Evolutionary conservation across 2,797 vertebrate species (phyloP).

Genomic region (Parauchenoglanis punctatus): DNA sequence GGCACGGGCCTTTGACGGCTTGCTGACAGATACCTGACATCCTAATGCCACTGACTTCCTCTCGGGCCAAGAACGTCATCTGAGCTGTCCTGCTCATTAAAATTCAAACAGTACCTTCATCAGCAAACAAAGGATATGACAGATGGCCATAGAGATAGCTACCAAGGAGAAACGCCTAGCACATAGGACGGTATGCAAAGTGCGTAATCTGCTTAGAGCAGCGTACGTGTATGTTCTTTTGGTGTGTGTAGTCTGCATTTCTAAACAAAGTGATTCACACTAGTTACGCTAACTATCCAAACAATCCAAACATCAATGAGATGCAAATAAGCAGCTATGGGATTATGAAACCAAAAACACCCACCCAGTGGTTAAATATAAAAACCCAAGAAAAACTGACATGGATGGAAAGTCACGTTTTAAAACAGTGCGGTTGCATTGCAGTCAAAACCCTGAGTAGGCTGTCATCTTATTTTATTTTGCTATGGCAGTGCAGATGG

Average conservation of each 20-base stretch:
- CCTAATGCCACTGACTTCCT: constrained; percentile 43
- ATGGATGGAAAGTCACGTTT: constrained; percentile 20
- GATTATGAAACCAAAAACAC: background rate
- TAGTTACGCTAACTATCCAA: constrained; percentile 2
- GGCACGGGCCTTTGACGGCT: background rate
- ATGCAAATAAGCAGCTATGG: background rate
- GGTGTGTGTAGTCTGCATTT: background rate
- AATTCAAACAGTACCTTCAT: constrained; percentile 46
- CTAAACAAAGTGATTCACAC: constrained; percentile 21
- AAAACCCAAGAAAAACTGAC: background rate
- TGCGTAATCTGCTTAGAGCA: constrained; percentile 6
- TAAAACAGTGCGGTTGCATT: constrained; percentile 31
- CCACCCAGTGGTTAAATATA: constrained; percentile 14
- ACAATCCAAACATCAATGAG: background rate
- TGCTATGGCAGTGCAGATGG: constrained; percentile 25
- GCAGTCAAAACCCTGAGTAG: constrained; percentile 19
- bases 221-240: background rate
- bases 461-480: constrained; percentile 24
- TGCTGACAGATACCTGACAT: constrained; percentile 52
- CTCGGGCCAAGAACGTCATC: constrained; percentile 29
- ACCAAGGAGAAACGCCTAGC: constrained; percentile 14
- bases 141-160: constrained; percentile 43
- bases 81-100: constrained; percentile 42
- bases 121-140: constrained; percentile 54
- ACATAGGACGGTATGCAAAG: background rate